Base-by-base conservation (phyloP, 2,888 invertebrate genomes). In the Helleia helle region DNA sequence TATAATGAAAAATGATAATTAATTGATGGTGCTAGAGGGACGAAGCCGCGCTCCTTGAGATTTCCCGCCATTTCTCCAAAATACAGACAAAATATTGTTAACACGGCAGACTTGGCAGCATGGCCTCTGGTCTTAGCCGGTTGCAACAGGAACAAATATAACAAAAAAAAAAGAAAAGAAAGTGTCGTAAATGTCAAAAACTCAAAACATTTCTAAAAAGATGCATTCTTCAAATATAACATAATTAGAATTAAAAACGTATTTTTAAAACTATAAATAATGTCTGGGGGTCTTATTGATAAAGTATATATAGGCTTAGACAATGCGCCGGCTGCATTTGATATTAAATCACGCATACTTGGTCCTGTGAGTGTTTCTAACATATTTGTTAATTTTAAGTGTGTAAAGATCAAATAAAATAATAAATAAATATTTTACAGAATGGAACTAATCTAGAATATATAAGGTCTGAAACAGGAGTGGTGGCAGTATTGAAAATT, bases 281-380 rank as follows among this genome's bases (percentile, higher is more conserved):
- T 83, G 83, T 79, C 83, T 51, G 83, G 77, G 48, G 74, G 77
- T 46, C 73, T 83, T 28, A 69, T 83, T 52, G 93, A 93, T 68
- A 93, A 93, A 75, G 88, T 94, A 51, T 90, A 90, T 56, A 87
- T 93, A 55, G 93, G 93, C 27, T 80, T 93, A 52, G 93, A 93
- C 58, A 89, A 91, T 83, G 90, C 92, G 38, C 92, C 93, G 17
- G 88, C 90, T 48, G 87, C 88, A 47, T 93, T 93, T 68, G 91
- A 93, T 67, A 88, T 93, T 52, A 88, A 91, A 62, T 89, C 89
- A 50, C 90, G 92, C 59, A 88, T 93, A 53, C 81, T 92, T 49
- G 94, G 94, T 40, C 81, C 80, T 46, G 86, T 85, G 59, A 71
- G 83, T 34, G 18, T 31, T 8, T 11, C 12, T 9, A 6, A 12